Base-by-base conservation (phyloP, 2,888 invertebrate genomes). In the Agrochola lychnidis region DNA sequence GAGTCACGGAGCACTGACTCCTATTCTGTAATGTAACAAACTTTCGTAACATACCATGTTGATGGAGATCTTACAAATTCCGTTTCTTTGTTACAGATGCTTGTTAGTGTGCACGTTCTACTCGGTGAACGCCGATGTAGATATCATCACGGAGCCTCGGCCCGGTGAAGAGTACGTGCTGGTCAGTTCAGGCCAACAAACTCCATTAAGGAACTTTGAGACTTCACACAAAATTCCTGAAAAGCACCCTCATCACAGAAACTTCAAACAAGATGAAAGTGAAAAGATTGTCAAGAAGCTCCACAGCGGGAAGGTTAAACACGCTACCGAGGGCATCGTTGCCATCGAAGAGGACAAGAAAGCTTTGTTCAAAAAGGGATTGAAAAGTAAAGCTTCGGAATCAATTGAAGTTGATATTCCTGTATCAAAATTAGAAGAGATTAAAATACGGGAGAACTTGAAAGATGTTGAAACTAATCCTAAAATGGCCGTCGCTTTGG, bases 201-300 rank as follows among this genome's bases (percentile, higher is more conserved):
- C 96, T 42, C 95, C 96, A 2, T 75, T 97, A 45, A 94, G 94
- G 88, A 94, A 94, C 88, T 98, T 98, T 89, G 98, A 98, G 94
- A 98, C 98, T 4, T 97, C 98, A 4, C 98, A 98, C 91, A 98
- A 98, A 94, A 97, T 98, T 85, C 97, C 97, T 0, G 97, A 96
- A 25, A 95, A 96, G 88, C 94, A 96, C 82, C 95, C 96, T 2
- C 85, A 93, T 75, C 94, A 96, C 67, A 92, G 94, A 70, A 84
- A 93, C 62, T 87, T 93, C 19, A 94, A 87, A 71, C 83, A 87
- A 70, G 88, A 94, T 89, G 97, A 94, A 89, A 96, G 89, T 93
- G 97, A 93, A 92, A 97, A 94, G 94, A 96, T 94, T 74, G 91
- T 90, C 22, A 95, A 95, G 76, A 96, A 96, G 79, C 82, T 94